Evolutionary conservation across 2,113 vertebrate species (phyloP).

Genomic region (Acrocephalus kingi): DNA sequence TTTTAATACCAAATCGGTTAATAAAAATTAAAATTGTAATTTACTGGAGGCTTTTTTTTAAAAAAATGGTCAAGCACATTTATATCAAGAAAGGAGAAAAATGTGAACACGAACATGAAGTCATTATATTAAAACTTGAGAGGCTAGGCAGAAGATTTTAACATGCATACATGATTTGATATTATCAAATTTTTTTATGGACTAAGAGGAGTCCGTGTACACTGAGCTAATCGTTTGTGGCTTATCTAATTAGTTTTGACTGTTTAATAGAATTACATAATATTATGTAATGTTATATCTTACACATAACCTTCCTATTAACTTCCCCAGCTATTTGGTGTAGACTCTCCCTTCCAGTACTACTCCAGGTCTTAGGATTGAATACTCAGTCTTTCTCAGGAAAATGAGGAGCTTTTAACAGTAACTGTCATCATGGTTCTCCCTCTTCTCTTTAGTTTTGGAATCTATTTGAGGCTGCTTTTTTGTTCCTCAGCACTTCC

Average conservation of each 20-base stretch:
- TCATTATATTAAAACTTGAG: neutral
- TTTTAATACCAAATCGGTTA: neutral
- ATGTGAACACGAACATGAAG: neutral
- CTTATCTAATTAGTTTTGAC: neutral
- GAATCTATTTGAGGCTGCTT: neutral
- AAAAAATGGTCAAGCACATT: neutral
- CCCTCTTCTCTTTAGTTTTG: neutral
- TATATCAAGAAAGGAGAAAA: neutral
- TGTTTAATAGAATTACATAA: neutral
- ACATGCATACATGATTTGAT: neutral
- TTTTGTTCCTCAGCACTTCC: neutral
- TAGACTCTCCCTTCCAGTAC: rapidly evolving
- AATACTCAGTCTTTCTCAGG: neutral
- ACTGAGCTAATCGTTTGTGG: neutral
- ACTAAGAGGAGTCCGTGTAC: neutral
- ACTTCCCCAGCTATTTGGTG: neutral
- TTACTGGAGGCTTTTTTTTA: neutral
- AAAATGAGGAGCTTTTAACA: neutral
- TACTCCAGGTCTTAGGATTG: neutral
- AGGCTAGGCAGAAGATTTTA: neutral
- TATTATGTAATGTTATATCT: neutral
- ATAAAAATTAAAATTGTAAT: neutral
- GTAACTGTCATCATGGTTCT: neutral
- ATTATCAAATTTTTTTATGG: neutral
- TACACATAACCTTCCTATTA: neutral